Base-by-base conservation (phyloP, 1,140 invertebrate species). In the Leucophenga varia region DNA sequence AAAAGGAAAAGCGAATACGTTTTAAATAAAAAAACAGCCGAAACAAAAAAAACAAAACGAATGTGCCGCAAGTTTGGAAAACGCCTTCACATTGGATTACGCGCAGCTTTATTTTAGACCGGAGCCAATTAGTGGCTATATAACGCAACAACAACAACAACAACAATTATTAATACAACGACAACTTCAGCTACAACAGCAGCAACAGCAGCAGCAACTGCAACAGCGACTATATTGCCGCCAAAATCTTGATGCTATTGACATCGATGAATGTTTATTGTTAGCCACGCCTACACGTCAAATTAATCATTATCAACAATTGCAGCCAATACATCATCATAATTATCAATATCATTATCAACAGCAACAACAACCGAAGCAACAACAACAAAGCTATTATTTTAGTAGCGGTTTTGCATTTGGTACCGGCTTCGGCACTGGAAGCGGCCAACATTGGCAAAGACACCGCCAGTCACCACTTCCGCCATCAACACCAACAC, bases 81-180 rank as follows among this genome's bases (percentile, higher is more conserved):
- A 70, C 67, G 64, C 67, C 69, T 58, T 72, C 69, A 72, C 69
- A 72, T 72, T 72, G 69, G 69, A 72, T 72, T 72, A 72, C 69
- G 69, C 68, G 61, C 69, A 72, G 69, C 65, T 69, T 64, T 72
- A 72, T 53, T 60, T 72, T 71, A 69, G 69, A 69, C 68, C 68
- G 59, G 68, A 65, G 68, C 68, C 68, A 71, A 72, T 65, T 72
- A 72, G 68, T 72, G 68, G 68, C 68, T 64, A 22, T 43, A 47
- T 36, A 31, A 46, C 49, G 49, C 49, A 72, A 60, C 61, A 70
- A 57, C 65, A 65, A 56, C 65, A 70, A 52, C 59, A 57, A 36
- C 57, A 60, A 37, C 64, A 55, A 28, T 59, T 56, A 5, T 36
- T 30, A 20, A 13, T 19, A 39, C 58, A 55, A 44, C 52, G 60